A percentile compares a stretch with the other conserved stretches of the same genome.
Conservation (phyloP, 1,140 invertebrate genomes). For the Drosophila erecta region DNA sequence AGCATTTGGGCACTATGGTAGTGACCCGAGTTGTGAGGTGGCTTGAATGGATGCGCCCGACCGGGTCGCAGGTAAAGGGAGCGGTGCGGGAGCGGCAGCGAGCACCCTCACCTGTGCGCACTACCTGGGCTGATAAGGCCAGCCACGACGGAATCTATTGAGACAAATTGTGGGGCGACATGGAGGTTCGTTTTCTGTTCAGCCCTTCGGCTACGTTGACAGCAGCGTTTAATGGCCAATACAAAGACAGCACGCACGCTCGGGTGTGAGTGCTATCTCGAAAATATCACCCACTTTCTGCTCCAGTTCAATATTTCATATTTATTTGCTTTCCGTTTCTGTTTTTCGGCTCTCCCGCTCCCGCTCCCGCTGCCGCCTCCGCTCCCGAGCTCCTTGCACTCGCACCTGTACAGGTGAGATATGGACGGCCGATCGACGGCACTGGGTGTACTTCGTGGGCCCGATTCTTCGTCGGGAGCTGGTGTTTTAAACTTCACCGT, state of each 20-base stretch:
- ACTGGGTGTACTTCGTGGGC: constrained; percentile 18
- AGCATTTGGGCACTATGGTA: background rate
- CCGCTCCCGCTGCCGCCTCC: background rate
- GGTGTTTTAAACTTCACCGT: constrained; percentile 80
- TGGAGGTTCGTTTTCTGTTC: constrained; percentile 37
- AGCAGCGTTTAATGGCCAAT: constrained; percentile 65
- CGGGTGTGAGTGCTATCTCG: constrained; percentile 42
- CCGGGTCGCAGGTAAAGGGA: constrained; percentile 19
- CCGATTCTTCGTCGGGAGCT: constrained; percentile 22
- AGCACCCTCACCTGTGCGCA: constrained; percentile 5
- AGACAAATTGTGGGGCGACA: constrained; percentile 66
- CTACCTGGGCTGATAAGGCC: constrained; percentile 64
- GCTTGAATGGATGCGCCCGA: constrained; percentile 25
- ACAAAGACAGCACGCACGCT: constrained; percentile 52
- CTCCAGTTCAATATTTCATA: constrained; percentile 80
- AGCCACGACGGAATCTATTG: constrained; percentile 60
- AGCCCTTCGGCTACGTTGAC: constrained; percentile 31
- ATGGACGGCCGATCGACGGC: constrained; percentile 57
- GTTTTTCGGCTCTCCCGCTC: constrained; percentile 7
- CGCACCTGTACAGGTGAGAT: constrained; percentile 43
- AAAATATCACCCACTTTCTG: constrained; percentile 73
- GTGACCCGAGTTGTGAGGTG: constrained; percentile 1
- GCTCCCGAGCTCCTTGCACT: constrained; percentile 32
- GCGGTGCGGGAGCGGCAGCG: background rate
- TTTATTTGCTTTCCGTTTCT: constrained; percentile 66